A percentile compares a stretch with the other conserved stretches of the same genome.
Evolutionary conservation across 1,140 invertebrate genomes (phyloP).

Genomic region (Agraylea sexmaculata): DNA sequence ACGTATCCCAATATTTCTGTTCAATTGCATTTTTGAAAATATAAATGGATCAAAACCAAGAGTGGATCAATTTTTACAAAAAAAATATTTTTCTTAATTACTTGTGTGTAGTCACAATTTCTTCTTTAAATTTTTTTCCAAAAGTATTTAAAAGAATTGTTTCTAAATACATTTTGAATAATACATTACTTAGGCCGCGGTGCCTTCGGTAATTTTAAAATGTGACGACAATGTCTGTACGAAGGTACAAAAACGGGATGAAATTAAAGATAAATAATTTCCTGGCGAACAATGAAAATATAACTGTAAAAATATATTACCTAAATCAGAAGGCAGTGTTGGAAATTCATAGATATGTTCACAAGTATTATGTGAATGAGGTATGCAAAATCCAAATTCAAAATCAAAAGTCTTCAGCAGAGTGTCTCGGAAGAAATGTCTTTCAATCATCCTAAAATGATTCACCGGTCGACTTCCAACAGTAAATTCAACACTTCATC

Average conservation of each 20-base stretch:
- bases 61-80: neutral
- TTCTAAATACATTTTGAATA: too few relatives aligned
- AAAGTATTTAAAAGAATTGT: too few relatives aligned
- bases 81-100: neutral
- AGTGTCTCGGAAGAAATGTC: slow-evolving; percentile 90
- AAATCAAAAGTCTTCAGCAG: slow-evolving; percentile 98
- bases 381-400: slow-evolving; percentile 99
- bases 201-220: too few relatives aligned
- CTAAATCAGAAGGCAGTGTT: slow-evolving; percentile 66
- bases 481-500: slow-evolving; percentile 85
- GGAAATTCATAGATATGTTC: slow-evolving; percentile 99
- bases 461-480: slow-evolving; percentile 85
- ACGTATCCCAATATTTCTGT: neutral
- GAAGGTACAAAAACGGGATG: too few relatives aligned
- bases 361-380: slow-evolving; percentile 92
- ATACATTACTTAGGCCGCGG: too few relatives aligned
- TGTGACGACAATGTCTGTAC: too few relatives aligned
- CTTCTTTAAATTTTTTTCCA: too few relatives aligned
- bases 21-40: neutral
- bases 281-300: too few relatives aligned
- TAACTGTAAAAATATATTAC: slow-evolving; percentile 44
- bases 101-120: too few relatives aligned
- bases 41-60: neutral
- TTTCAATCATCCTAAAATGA: slow-evolving; percentile 97
- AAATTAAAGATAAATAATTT: too few relatives aligned